phyloP scores from a whole-genome alignment of 2,113 vertebrate genomes.

The Charadrius vociferus region DNA sequence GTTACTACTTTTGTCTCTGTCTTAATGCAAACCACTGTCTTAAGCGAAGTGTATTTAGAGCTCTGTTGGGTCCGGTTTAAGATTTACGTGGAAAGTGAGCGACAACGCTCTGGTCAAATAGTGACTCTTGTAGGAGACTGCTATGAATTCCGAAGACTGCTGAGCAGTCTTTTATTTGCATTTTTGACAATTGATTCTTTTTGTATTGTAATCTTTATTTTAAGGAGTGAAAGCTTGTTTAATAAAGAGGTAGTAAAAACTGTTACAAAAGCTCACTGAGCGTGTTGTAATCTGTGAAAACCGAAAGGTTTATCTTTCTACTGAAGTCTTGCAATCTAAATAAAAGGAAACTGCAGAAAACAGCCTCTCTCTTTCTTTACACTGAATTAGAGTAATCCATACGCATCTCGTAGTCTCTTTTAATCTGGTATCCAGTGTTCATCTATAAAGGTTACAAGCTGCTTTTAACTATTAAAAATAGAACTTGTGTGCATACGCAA shows the following conservation, averaged over 20 bases:
- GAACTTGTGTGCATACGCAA: too few relatives aligned
- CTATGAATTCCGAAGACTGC: neutral
- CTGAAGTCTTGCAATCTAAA: slow-evolving; percentile 14
- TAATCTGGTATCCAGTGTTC: neutral
- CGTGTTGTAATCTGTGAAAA: neutral
- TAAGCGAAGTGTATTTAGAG: neutral
- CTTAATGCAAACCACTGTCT: neutral
- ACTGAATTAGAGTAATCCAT: neutral
- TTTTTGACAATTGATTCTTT: neutral
- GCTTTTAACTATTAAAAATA: neutral
- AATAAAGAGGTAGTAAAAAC: neutral
- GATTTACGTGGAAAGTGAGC: neutral
- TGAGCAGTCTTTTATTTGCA: slow-evolving; percentile 25
- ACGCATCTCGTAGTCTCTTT: fast-evolving
- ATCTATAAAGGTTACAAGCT: neutral
- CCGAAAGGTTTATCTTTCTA: neutral
- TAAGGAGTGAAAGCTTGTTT: neutral
- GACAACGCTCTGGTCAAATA: neutral
- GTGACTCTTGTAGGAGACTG: neutral
- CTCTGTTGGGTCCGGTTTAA: neutral
- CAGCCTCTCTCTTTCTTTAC: slow-evolving; percentile 43
- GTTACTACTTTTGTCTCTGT: neutral
- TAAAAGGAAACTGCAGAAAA: slow-evolving; percentile 64
- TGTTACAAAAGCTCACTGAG: neutral
- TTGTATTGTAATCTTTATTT: neutral